These are phyloP conservation scores for Jacana jacana DNA, from an alignment of 2,113 vertebrate genomes.

Conservation along the genomic window DNA sequence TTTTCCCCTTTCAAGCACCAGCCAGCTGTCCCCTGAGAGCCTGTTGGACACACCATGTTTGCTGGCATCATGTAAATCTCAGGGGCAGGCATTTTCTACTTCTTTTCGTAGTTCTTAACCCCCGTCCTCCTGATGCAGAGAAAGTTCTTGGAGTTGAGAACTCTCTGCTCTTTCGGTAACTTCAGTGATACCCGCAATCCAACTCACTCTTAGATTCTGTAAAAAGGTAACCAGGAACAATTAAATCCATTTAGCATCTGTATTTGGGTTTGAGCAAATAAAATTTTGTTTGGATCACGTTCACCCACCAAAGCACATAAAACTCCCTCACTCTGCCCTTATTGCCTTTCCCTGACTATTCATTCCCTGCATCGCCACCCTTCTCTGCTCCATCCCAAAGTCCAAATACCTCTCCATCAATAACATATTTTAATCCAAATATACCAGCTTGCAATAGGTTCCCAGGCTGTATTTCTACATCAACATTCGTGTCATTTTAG, in stretches of 20 bases:
- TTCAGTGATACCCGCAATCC: fast-evolving
- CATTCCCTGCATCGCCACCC: neutral
- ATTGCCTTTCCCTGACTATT: neutral
- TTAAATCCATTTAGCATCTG: neutral
- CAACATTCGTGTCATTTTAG: neutral
- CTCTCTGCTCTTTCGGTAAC: neutral
- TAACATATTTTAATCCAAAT: neutral
- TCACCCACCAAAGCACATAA: neutral
- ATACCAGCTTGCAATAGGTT: neutral
- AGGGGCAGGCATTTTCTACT: neutral
- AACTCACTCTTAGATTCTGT: neutral
- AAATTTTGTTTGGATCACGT: neutral
- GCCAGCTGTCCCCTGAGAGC: neutral
- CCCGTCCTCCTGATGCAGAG: neutral
- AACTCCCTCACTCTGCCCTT: neutral
- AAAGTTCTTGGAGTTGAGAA: neutral
- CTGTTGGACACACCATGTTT: neutral
- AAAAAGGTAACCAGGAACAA: neutral
- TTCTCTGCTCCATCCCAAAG: neutral
- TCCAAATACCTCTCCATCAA: neutral
- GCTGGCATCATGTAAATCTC: neutral
- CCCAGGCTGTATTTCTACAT: slow-evolving; percentile 1
- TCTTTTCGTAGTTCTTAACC: neutral
- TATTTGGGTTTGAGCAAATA: neutral
- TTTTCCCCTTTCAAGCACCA: neutral